phyloP scores from a whole-genome alignment of 2,797 vertebrate species.

The Ctenosaura bakeri region DNA sequence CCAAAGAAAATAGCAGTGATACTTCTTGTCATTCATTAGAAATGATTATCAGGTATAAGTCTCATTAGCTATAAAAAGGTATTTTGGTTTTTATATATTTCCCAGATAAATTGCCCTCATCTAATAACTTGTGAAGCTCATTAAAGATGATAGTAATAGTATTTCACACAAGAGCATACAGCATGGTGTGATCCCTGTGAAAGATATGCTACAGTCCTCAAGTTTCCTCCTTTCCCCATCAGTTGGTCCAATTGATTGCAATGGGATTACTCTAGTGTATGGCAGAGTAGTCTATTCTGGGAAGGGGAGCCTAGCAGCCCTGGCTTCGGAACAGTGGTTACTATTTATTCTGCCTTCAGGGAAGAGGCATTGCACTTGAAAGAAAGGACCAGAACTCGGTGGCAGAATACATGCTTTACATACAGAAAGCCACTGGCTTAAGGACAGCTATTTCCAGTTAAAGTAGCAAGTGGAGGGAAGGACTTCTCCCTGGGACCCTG shows the following conservation, averaged over 20 bases:
- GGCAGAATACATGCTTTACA: background rate
- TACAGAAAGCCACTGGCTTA: background rate
- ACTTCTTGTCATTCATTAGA: constrained; percentile 78
- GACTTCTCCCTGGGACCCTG: background rate
- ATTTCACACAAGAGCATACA: constrained; percentile 25
- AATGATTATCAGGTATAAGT: constrained; percentile 75
- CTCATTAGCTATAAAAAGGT: constrained; percentile 69
- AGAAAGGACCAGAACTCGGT: background rate
- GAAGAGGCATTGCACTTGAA: background rate
- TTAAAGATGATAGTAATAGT: constrained; percentile 64
- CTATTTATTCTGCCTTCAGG: background rate
- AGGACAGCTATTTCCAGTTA: background rate
- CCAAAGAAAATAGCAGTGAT: constrained; percentile 82
- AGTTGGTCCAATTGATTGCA: background rate
- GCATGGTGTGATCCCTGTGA: background rate
- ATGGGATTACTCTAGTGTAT: background rate
- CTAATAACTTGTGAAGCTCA: constrained; percentile 69
- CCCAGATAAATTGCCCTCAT: constrained; percentile 69
- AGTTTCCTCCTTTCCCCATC: background rate
- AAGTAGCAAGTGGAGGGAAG: background rate
- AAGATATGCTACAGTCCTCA: background rate
- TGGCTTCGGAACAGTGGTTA: background rate
- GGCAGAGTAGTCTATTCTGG: background rate
- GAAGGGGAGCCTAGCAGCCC: background rate
- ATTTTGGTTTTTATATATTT: constrained; percentile 70